Evolutionary conservation across 2,888 invertebrate genomes (phyloP).

Genomic region (Pherbina coryleti): DNA sequence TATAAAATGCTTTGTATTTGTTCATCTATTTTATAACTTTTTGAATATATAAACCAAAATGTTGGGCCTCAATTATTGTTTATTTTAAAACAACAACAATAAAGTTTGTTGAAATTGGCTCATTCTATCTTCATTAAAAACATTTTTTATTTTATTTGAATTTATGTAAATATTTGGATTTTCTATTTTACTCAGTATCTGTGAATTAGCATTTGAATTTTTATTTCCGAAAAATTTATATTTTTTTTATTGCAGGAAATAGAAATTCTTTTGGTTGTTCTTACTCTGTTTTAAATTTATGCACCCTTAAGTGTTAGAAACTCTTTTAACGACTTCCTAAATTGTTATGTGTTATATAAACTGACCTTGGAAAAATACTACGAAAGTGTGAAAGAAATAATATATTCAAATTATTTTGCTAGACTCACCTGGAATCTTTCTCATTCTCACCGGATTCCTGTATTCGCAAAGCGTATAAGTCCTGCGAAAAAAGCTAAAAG

Average conservation of each 20-base stretch:
- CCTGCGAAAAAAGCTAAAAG: slow-evolving; percentile 80
- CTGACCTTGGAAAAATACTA: background rate
- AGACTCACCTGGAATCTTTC: slow-evolving; percentile 72
- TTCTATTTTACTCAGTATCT: no score
- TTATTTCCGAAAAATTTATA: no score
- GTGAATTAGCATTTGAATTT: no score
- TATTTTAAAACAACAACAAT: no score
- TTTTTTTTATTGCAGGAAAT: background rate
- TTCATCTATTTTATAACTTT: no score
- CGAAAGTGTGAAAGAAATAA: background rate
- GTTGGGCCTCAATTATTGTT: no score
- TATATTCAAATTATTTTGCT: slow-evolving; percentile 11
- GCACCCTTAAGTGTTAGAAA: slow-evolving; percentile 46
- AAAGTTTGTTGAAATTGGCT: no score
- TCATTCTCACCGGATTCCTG: slow-evolving; percentile 75
- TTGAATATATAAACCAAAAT: no score
- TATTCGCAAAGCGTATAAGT: slow-evolving; percentile 80
- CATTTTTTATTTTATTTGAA: slow-evolving; percentile 17
- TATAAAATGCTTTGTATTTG: no score
- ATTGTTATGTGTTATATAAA: background rate
- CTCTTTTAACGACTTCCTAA: background rate
- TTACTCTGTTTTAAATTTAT: slow-evolving; percentile 53
- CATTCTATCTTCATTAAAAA: background rate
- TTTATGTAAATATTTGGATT: background rate
- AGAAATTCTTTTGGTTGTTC: background rate